A percentile compares a stretch with the other conserved stretches of the same genome.
Evolutionary conservation across 2,113 vertebrate genomes (phyloP).

Genomic region (Dromiciops gliroides): DNA sequence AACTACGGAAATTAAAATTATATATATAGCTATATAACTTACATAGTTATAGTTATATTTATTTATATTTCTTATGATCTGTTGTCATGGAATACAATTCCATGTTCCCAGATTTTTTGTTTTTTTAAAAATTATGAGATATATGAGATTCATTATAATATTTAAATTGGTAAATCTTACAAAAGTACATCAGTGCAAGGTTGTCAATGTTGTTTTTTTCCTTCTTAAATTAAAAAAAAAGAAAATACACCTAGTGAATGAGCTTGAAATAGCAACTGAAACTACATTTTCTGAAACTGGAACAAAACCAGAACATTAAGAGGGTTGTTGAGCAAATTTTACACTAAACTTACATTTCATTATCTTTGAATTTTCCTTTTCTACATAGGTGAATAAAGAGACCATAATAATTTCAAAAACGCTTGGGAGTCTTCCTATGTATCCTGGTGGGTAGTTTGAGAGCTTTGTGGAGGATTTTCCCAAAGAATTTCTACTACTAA

Average conservation of each 20-base stretch:
- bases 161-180: constrained; percentile 32
- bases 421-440: neutral
- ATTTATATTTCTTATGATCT: neutral
- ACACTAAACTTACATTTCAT: neutral
- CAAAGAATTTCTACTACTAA: constrained; percentile 60
- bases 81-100: neutral
- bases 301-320: constrained; percentile 10
- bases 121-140: neutral
- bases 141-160: neutral
- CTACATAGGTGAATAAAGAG: neutral
- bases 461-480: constrained; percentile 53
- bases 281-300: neutral
- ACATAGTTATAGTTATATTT: neutral
- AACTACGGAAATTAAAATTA: neutral
- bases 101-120: neutral
- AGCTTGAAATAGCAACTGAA: neutral
- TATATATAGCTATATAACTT: neutral
- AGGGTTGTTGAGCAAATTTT: neutral
- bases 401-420: constrained; percentile 17
- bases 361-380: neutral
- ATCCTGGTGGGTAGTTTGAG: neutral
- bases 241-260: neutral
- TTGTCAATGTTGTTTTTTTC: constrained; percentile 5
- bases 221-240: neutral
- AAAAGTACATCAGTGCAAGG: neutral